Evolutionary conservation across 2,888 invertebrate genomes (phyloP), one percentile per base, ranked within the genome.

Genomic region (Ophion ventricosus): DNA sequence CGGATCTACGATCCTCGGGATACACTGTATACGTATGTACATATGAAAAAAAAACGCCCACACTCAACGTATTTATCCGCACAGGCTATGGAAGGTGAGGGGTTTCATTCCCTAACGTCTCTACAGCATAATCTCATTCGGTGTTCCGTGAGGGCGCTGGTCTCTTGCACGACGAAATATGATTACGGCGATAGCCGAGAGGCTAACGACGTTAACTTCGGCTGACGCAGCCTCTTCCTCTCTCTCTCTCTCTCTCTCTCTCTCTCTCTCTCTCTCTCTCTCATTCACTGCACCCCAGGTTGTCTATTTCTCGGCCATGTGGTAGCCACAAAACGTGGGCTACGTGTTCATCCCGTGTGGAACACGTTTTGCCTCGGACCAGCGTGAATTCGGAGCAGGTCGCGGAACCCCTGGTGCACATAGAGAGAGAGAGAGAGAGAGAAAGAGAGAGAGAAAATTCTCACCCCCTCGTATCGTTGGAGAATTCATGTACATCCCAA

Each of bases 101-200:
- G 49, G 49, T 49, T 49, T 49, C 49, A 49, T 49, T 17, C 49
- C 49, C 49, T 17, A 49, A 49, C 49, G 49, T 64, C 81, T 82
- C 86, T 82, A 85, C 82, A 80, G 85, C 79, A 87, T 90, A 90
- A 90, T 90, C 86, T 86, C 85, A 85, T 86, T 86, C 25, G 66
- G 75, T 63, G 67, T 59, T 67, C 61, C 80, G 84, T 87, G 86
- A 73, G 84, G 78, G 88, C 83, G 88, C 87, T 75, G 83, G 83
- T 78, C 83, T 87, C 88, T 90, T 88, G 87, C 87, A 87, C 87
- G 87, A 79, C 85, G 85, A 90, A 90, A 91, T 91, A 90, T 90
- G 90, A 91, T 91, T 91, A 90, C 88, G 87, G 82, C 89, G 90
- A 90, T 90, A 90, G 89, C 87, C 85, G 67, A 80, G 66, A 84